These are phyloP conservation scores for Epinotia demarniana DNA, from an alignment of 2,888 invertebrate genomes.

Conservation along the genomic window DNA sequence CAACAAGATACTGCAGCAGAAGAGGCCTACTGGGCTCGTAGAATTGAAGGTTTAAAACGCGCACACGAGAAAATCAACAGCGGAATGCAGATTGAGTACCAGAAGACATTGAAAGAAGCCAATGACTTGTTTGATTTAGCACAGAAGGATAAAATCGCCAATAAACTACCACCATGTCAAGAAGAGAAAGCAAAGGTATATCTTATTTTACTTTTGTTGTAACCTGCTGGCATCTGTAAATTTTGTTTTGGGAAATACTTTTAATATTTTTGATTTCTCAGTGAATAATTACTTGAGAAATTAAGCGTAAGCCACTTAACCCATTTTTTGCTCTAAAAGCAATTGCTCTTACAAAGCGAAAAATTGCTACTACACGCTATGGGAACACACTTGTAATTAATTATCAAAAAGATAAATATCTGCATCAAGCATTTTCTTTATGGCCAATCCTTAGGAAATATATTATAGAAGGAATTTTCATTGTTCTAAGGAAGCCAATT, in stretches of 20 bases:
- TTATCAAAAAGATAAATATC: too few relatives aligned
- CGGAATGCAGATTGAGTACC: constrained; percentile 75
- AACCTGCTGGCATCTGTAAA: constrained; percentile 19
- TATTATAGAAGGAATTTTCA: too few relatives aligned
- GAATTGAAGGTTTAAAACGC: constrained; percentile 75
- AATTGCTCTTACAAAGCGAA: too few relatives aligned
- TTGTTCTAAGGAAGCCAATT: too few relatives aligned
- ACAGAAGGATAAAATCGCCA: constrained; percentile 67
- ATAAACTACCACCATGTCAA: constrained; percentile 76
- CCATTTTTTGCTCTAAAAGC: too few relatives aligned
- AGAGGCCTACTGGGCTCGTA: constrained; percentile 77
- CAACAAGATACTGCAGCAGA: constrained; percentile 71
- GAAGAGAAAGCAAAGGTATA: constrained; percentile 77
- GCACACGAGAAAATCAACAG: constrained; percentile 76
- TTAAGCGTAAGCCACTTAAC: too few relatives aligned
- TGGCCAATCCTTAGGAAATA: too few relatives aligned
- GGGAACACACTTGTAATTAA: too few relatives aligned
- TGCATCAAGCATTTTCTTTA: too few relatives aligned
- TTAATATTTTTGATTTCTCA: too few relatives aligned
- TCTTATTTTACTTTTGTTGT: background rate
- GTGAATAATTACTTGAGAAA: too few relatives aligned
- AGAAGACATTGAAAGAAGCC: constrained; percentile 76
- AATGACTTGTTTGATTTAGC: constrained; percentile 72
- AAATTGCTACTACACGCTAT: too few relatives aligned
- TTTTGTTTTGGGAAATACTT: background rate